These are phyloP conservation scores for Hymenopus coronatus DNA, from an alignment of 2,888 invertebrate genomes.

Conservation along the genomic window DNA sequence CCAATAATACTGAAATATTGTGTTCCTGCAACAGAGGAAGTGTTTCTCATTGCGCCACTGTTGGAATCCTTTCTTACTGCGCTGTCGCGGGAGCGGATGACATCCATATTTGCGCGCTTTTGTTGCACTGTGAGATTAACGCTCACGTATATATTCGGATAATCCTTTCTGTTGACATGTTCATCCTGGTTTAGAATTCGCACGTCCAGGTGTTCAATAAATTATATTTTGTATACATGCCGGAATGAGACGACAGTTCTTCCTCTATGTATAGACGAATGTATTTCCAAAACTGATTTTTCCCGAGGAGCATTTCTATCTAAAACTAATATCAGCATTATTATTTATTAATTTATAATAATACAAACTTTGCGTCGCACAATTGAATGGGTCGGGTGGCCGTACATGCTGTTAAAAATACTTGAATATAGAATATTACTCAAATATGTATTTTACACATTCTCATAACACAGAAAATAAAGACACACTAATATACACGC, in stretches of 20 bases:
- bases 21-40: background rate
- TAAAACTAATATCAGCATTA: too few relatives aligned
- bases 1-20: background rate
- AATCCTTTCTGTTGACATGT: background rate
- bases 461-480: too few relatives aligned
- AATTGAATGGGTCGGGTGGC: too few relatives aligned
- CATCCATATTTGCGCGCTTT: background rate
- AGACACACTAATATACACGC: too few relatives aligned
- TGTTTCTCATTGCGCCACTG: background rate
- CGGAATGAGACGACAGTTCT: background rate
- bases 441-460: too few relatives aligned
- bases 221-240: background rate
- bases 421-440: too few relatives aligned
- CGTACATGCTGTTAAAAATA: too few relatives aligned
- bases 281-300: background rate
- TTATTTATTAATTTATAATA: too few relatives aligned
- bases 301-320: background rate
- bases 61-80: background rate
- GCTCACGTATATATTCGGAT: background rate
- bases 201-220: background rate
- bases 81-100: background rate
- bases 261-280: background rate
- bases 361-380: too few relatives aligned
- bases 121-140: background rate
- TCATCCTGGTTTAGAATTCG: background rate